Conservation (phyloP, 2,113 vertebrate genomes). For the Rhinopomastus cyanomelas region DNA sequence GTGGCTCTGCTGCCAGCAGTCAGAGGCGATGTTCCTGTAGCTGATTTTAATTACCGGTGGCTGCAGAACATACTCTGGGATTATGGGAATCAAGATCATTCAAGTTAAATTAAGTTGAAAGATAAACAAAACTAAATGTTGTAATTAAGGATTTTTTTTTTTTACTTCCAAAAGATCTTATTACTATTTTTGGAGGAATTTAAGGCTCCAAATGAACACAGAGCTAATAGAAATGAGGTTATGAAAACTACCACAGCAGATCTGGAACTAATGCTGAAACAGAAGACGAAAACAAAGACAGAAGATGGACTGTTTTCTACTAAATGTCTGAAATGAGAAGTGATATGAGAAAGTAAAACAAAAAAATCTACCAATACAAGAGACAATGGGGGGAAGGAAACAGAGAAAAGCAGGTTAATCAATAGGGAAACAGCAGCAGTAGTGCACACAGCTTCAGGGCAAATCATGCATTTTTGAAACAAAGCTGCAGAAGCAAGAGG, state of each 20-base stretch:
- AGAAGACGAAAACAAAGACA: not conserved
- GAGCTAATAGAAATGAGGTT: not conserved
- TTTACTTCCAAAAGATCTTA: not conserved
- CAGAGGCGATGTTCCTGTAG: not conserved
- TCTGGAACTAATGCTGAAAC: not conserved
- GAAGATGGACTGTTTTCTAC: not conserved
- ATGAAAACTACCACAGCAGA: not conserved
- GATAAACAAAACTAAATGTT: conserved; percentile 7
- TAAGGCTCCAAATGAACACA: not conserved
- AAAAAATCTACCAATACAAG: not conserved
- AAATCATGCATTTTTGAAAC: conserved; percentile 11
- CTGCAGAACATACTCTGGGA: not conserved
- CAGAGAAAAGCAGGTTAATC: conserved; percentile 28
- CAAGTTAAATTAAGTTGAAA: conserved; percentile 7
- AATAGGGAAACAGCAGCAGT: not conserved
- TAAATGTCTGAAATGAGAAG: not conserved
- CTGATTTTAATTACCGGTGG: conserved; percentile 7
- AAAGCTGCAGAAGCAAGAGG: not conserved
- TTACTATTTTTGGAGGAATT: not conserved
- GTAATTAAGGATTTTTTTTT: conserved; percentile 5
- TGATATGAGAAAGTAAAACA: not conserved
- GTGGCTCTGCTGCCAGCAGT: not conserved
- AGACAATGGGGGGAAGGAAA: not conserved
- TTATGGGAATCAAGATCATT: not conserved
- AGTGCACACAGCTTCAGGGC: not conserved